phyloP scores from a whole-genome alignment of 2,888 invertebrate genomes.

The Cephus sareptanus region DNA sequence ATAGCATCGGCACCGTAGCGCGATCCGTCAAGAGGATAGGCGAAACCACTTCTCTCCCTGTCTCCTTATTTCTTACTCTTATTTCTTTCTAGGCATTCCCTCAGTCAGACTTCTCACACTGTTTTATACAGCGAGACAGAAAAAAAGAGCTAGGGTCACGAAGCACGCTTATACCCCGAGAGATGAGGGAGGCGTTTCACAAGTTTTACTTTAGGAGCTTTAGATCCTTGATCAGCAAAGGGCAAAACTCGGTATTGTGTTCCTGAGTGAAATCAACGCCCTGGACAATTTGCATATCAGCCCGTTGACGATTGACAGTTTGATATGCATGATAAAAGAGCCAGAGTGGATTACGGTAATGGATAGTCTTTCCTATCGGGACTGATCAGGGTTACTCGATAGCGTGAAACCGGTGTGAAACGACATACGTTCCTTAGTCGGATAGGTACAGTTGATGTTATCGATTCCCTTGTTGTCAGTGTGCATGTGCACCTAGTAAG shows the following conservation, averaged over 20 bases:
- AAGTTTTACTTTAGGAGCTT: neutral
- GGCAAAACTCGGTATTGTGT: neutral
- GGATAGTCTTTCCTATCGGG: slow-evolving; percentile 48
- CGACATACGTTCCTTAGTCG: slow-evolving; percentile 37
- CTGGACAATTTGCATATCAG: slow-evolving; percentile 44
- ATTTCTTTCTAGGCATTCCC: neutral
- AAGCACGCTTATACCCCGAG: neutral
- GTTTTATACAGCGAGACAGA: neutral
- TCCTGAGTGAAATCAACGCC: slow-evolving; percentile 5
- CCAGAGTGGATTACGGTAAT: slow-evolving; percentile 59
- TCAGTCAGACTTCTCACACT: neutral
- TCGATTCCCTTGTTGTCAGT: neutral
- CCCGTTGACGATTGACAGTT: neutral
- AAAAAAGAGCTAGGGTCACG: neutral
- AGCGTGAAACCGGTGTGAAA: slow-evolving; percentile 50
- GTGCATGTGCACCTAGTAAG: neutral
- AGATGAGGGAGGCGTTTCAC: neutral
- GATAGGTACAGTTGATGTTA: neutral
- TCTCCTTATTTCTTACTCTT: neutral
- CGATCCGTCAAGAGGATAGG: slow-evolving; percentile 15
- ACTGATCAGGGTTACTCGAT: slow-evolving; percentile 30
- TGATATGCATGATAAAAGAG: slow-evolving; percentile 46
- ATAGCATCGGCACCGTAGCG: slow-evolving; percentile 13
- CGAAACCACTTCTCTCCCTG: slow-evolving; percentile 4
- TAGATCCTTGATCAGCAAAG: neutral